Evolutionary conservation across 2,797 vertebrate genomes (phyloP).

Genomic region (Pseudochirops corinnae): DNA sequence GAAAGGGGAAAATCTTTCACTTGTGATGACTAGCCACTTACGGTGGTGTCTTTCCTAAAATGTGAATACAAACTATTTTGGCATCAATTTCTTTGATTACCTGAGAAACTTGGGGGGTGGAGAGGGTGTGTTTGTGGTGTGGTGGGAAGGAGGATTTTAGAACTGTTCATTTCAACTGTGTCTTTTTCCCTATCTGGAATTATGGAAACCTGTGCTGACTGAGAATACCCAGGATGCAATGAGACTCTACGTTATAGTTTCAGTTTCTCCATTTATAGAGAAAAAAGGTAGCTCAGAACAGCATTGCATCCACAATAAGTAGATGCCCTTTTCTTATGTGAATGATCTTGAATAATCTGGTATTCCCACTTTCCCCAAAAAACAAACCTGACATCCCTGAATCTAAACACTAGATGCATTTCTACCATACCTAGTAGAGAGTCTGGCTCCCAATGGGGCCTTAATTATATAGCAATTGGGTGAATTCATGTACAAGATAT

Average conservation of each 20-base stretch:
- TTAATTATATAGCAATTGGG: background rate
- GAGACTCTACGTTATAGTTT: slow-evolving; percentile 63
- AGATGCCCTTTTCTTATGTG: slow-evolving; percentile 65
- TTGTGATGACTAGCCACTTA: background rate
- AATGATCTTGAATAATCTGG: slow-evolving; percentile 49
- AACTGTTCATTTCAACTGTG: slow-evolving; percentile 19
- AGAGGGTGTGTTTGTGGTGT: background rate
- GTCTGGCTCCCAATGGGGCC: background rate
- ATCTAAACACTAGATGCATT: background rate
- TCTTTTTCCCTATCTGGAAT: slow-evolving; percentile 71
- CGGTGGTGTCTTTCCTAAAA: background rate
- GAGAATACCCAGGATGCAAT: slow-evolving; percentile 67
- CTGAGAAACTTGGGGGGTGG: background rate
- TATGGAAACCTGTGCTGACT: slow-evolving; percentile 69
- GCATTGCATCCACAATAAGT: background rate
- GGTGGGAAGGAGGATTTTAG: background rate
- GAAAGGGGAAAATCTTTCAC: background rate
- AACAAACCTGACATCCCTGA: slow-evolving; percentile 27
- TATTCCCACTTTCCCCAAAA: slow-evolving; percentile 4
- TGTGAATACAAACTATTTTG: slow-evolving; percentile 49
- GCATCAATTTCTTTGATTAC: slow-evolving; percentile 20
- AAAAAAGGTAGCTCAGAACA: slow-evolving; percentile 63
- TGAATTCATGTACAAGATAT: background rate
- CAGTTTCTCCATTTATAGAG: slow-evolving; percentile 23
- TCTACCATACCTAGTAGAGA: background rate